Evolutionary conservation across 2,113 vertebrate species (phyloP).

Genomic region (Aix galericulata): DNA sequence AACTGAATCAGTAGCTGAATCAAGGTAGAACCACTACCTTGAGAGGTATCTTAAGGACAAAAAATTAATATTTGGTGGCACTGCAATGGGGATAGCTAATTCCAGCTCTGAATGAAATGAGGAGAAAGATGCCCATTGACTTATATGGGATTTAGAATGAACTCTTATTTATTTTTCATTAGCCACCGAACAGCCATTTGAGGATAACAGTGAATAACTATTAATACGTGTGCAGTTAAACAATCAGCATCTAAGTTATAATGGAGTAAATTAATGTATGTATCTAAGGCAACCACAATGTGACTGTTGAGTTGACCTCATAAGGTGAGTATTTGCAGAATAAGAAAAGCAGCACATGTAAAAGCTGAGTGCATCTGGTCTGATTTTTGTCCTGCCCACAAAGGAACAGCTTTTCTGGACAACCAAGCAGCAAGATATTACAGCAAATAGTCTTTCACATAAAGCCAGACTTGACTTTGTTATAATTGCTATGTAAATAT

Average conservation of each 20-base stretch:
- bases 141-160: slow-evolving; percentile 40
- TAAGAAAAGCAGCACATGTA: background rate
- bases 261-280: slow-evolving; percentile 29
- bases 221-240: slow-evolving; percentile 17
- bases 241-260: slow-evolving; percentile 2
- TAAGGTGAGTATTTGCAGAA: background rate
- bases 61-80: background rate
- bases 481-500: slow-evolving; percentile 58
- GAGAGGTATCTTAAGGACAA: slow-evolving; percentile 54
- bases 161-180: slow-evolving; percentile 19
- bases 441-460: background rate
- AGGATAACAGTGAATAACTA: slow-evolving; percentile 34
- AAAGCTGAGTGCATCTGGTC: background rate
- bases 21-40: background rate
- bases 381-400: background rate
- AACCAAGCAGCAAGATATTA: background rate
- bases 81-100: background rate
- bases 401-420: slow-evolving; percentile 8
- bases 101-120: slow-evolving; percentile 37
- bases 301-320: slow-evolving; percentile 4
- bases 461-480: slow-evolving; percentile 31
- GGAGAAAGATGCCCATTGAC: slow-evolving; percentile 52
- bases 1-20: background rate
- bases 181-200: slow-evolving; percentile 26
- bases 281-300: slow-evolving; percentile 21